phyloP scores from a whole-genome alignment of 2,888 invertebrate species.

The Heterodera filipjevi region DNA sequence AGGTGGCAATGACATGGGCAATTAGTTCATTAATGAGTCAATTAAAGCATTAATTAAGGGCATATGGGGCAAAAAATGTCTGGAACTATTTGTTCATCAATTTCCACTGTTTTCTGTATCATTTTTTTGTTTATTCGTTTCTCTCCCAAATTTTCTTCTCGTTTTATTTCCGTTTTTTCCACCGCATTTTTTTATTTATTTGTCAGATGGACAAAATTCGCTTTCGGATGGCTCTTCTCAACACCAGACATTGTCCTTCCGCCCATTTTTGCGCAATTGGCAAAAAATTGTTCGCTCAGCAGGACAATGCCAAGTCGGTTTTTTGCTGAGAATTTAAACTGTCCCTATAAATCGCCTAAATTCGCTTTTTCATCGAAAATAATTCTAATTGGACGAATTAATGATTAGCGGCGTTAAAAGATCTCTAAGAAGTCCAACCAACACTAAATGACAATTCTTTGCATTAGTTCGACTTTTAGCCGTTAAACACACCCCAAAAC shows the following conservation, averaged over 20 bases:
- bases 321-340: not conserved
- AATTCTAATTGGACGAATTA: not conserved
- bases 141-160: not conserved
- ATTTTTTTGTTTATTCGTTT: not conserved
- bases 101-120: not conserved
- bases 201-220: slow-evolving; percentile 18
- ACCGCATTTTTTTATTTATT: not conserved
- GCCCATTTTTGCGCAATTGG: not conserved
- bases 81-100: no score
- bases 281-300: not conserved
- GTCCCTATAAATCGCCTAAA: not conserved
- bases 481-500: no score
- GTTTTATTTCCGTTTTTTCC: not conserved
- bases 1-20: not conserved
- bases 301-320: not conserved
- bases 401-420: not conserved
- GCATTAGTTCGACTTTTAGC: not conserved
- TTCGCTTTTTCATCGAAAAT: not conserved
- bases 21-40: no score
- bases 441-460: not conserved
- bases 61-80: no score
- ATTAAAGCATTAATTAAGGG: no score
- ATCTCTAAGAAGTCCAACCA: no score
- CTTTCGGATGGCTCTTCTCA: not conserved
- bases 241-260: not conserved